Base-by-base conservation (phyloP, 2,888 invertebrate genomes). In the Neocrepidodera transversa region DNA sequence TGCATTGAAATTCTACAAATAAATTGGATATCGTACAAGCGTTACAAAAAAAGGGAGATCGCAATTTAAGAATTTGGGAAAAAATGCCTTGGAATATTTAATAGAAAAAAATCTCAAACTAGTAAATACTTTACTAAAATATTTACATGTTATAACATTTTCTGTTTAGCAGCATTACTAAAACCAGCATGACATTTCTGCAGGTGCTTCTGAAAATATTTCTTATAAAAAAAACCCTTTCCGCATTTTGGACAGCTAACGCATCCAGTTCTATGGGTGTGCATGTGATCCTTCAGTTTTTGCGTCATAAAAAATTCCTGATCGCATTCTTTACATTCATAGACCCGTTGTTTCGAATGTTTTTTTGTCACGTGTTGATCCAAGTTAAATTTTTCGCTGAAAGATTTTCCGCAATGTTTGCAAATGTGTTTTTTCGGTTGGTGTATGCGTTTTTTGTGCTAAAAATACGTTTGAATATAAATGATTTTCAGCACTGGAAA, bases 391-490 rank as follows among this genome's bases (percentile, higher is more conserved):
- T 64, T 64, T 49, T 72, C 67, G 5, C 58, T 67, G 45, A 69
- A 70, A 7, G 57, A 40, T 43, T 72, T 72, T 10, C 54, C 60
- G 30, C 70, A 70, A 11, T 68, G 57, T n/a, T 61, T 55, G 30
- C 71, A 72, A 16, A 56, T 20, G 32, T 68, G 63, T 26, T 68
- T 69, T 17, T 62, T 59, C 10, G 63, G 59, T 5, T 64, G 59
- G 52, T 71, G 71, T 32, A 70, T 66, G 5, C 70, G 65, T 58
- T 68, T 69, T 58, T 66, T 65, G 35, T 72, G 72, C 50, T 50
- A 11, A 38, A 50, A 49, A 23, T n/a, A n/a, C n/a, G n/a, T n/a
- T n/a, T n/a, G n/a, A n/a, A n/a, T n/a, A n/a, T n/a, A n/a, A n/a
- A n/a, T n/a, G n/a, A n/a, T n/a, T n/a, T n/a, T n/a, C n/a, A n/a